Evolutionary conservation across 2,113 vertebrate genomes (phyloP), one percentile per base, ranked within the genome.

Genomic region (Manacus vitellinus): DNA sequence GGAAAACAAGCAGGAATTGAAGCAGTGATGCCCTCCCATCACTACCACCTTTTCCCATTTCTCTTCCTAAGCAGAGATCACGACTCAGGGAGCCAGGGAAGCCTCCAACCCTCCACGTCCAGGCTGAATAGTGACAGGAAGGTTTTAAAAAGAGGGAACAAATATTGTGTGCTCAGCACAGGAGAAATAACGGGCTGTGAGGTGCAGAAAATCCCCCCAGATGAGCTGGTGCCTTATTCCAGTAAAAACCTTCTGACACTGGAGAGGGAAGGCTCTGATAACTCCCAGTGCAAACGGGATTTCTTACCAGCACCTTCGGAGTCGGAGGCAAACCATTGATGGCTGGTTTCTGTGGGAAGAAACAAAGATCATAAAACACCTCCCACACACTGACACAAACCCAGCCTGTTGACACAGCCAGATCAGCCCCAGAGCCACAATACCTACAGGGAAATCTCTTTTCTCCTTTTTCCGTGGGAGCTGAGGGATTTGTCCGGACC

Each of bases 291-390:
- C 76, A 66, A 58, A 37, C 4, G 86, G 95, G 62, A 74, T 70
- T 88, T 95, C 99, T 99, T 98, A 99, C 99, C 99, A 99, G 98
- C 21, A 99, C 99, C 99, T 99, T 99, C 0, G 99, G 99, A 19
- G 99, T 99, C 10, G 99, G 99, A 23, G 99, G 99, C 52, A 99
- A 98, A 72, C 99, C 99, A 83, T 99, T 99, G 97, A 99, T 99
- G 2, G 98, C 98, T 83, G 99, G 98, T 98, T 99, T 99, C 99
- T 99, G 94, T 73, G 47, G 82, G 65, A 70, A 95, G 66, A 96
- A 81, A 91, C 46, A 70, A 14, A 84, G 25, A 49, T 75, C 77
- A 82, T 97, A 16, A 93, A 91, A 68, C 8, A 59, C 22, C 54
- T 93, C 28, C 46, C 80, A 67, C 2, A 1, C 55, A 21, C 15